Evolutionary conservation across 1,140 invertebrate genomes (phyloP).

Genomic region (Mylabris phalerata): DNA sequence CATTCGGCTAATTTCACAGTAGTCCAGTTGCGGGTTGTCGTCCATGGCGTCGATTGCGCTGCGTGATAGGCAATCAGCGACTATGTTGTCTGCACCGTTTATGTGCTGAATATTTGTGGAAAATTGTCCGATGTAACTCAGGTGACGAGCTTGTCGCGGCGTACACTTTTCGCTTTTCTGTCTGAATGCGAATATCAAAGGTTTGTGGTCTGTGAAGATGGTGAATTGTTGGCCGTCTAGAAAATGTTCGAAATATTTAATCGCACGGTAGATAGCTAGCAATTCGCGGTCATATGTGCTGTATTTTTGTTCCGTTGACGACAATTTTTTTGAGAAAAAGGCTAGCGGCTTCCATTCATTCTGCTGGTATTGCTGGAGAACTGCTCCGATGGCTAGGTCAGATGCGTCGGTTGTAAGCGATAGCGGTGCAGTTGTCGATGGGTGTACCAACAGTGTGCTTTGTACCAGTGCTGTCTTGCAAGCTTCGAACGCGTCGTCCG

Average conservation of each 20-base stretch:
- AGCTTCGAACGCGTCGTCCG: conserved; percentile 20
- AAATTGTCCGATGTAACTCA: conserved; percentile 40
- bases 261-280: conserved; percentile 32
- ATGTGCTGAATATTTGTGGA: conserved; percentile 38
- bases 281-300: conserved; percentile 36
- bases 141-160: conserved; percentile 32
- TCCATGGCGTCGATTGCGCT: background rate
- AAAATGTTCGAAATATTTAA: conserved; percentile 35
- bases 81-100: conserved; percentile 32
- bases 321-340: conserved; percentile 31
- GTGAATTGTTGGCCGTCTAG: conserved; percentile 34
- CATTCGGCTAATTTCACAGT: background rate
- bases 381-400: conserved; percentile 25
- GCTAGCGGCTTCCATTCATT: conserved; percentile 15
- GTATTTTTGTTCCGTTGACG: conserved; percentile 23
- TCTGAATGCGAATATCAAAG: conserved; percentile 38
- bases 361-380: conserved; percentile 27
- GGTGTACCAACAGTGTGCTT: conserved; percentile 28
- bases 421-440: conserved; percentile 13
- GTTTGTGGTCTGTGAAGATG: conserved; percentile 44
- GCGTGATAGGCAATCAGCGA: conserved; percentile 33
- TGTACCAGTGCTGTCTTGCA: conserved; percentile 27
- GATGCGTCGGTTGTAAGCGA: conserved; percentile 29
- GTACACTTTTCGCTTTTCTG: conserved; percentile 32
- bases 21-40: background rate